These are phyloP conservation scores for Bombyx mandarina DNA, from an alignment of 1,140 invertebrate species.

Conservation along the genomic window DNA sequence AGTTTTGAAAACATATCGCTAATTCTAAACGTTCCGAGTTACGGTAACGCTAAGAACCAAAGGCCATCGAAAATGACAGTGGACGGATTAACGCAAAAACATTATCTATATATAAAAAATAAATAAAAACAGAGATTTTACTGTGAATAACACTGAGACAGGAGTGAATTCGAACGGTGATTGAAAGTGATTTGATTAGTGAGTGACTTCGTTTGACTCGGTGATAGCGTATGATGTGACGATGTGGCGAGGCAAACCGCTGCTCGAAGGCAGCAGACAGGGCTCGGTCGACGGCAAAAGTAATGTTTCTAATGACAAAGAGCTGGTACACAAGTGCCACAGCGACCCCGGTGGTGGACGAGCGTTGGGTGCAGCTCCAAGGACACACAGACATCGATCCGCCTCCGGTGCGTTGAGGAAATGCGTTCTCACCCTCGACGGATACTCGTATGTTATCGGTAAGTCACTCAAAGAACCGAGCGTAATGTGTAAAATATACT, in stretches of 20 bases:
- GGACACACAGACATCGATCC: slow-evolving; percentile 50
- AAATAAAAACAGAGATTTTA: too few species aligned
- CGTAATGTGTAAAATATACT: too few species aligned
- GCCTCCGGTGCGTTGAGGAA: slow-evolving; percentile 74
- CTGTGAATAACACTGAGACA: too few species aligned
- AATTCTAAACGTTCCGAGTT: slow-evolving; percentile 5
- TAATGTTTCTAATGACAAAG: slow-evolving; percentile 67
- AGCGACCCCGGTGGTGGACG: slow-evolving; percentile 71
- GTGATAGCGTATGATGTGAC: slow-evolving; percentile 61
- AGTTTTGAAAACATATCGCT: slow-evolving; percentile 36
- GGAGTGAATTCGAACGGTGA: too few species aligned
- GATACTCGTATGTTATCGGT: slow-evolving; percentile 88
- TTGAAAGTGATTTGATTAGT: neutral
- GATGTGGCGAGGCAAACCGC: slow-evolving; percentile 58
- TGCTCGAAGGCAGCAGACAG: slow-evolving; percentile 61
- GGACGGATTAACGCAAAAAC: too few species aligned
- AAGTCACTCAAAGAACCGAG: slow-evolving; percentile 44
- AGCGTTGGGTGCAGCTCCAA: slow-evolving; percentile 43
- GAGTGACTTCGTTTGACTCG: slow-evolving; percentile 14
- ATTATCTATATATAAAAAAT: too few species aligned
- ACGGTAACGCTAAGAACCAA: neutral
- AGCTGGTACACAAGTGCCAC: slow-evolving; percentile 76
- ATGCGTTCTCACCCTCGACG: slow-evolving; percentile 83
- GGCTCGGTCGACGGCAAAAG: slow-evolving; percentile 67
- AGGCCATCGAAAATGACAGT: too few species aligned